Evolutionary conservation across 2,888 invertebrate genomes (phyloP), one percentile per base, ranked within the genome.

Genomic region (Lydus trimaculatus): DNA sequence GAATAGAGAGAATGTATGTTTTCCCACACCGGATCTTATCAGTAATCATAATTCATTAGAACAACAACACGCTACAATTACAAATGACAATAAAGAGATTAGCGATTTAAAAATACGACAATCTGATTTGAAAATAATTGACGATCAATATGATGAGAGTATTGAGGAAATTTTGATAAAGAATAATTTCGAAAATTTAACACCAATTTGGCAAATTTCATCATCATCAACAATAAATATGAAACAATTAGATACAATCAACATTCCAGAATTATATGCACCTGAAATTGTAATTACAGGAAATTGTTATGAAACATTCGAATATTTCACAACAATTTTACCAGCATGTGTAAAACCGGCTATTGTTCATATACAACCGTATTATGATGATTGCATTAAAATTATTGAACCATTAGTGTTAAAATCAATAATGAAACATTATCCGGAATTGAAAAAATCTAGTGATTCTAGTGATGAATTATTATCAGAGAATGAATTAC

Each of bases 21-120:
- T 84, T 69, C 84, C 86, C 52, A 87, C 89, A 23, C 89, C 90
- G 9, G 90, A 90, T 83, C 83, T 90, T 68, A 83, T 90, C 66
- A 88, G 88, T 63, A 89, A 89, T 77, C 90, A 90, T 77, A 89
- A 86, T 76, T 85, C 86, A 17, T 78, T 85, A 61, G 87, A 87
- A 68, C 79, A 87, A 68, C 79, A 78, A 56, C 79, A 81, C 67
- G 72, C 69, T 17, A 66, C 69, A 48, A 64, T 58, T n/a, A 39
- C 71, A 0, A 52, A 66, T 61, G 59, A 70, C n/a, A 56, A 23
- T 13, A 23, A 56, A 7, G 23, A 56, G 20, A 48, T 9, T 5
- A 2, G 1, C 15, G 56, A 56, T 25, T 15, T 28, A n/a, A 56
- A 56, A 28, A 1, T 31, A 58, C 59, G 15, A 60, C 20, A 31